Base-by-base conservation (phyloP, 1,140 invertebrate genomes). In the Scylla paramamosain region DNA sequence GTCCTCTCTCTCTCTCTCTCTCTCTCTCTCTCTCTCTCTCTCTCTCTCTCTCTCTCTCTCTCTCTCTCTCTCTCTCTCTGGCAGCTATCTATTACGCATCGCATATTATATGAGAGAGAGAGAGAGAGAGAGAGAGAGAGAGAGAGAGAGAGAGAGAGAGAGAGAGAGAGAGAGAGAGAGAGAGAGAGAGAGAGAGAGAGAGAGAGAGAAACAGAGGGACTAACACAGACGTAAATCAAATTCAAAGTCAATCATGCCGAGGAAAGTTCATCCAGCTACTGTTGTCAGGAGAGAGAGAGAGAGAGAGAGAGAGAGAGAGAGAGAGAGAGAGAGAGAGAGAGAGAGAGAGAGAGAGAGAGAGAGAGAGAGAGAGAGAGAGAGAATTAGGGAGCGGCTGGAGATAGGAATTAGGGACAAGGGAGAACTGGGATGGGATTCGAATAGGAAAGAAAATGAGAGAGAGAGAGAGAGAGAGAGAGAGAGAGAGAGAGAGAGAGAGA, bases 221-320 rank as follows among this genome's bases (percentile, higher is more conserved):
- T 67, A 67, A 77, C 90, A 91, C 29, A 91, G 4, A 59, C 31
- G 90, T 52, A 91, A 91, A 91, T 91, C 90, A 91, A 91, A 91
- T 91, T 77, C 59, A 67, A 91, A 91, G 90, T 91, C 90, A 91
- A 91, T 91, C 77, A 91, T 32, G 14, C 90, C 0, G 90, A 77
- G 90, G 59, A 32, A 91, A 67, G 46, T 91, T 91, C 90, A 32
- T 91, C 90, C 29, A 48, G 29, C 25, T n/a, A 45, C 91, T 31
- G 59, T 92, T 67, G n/a, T 25, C 46, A 92, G 52, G 67, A 16
- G 14, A 59, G 92, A 6, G 7, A 46, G 59, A n/a, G 31, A 32
- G 25, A 84, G 29, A 29, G 20, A 25, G 83, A 67, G 59, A 39
- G 93, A 45, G 4, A 83, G 14, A 2, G 48, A 32, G 14, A 83